Base-by-base conservation (phyloP, 1,140 invertebrate genomes). In the Grapholita molesta region DNA sequence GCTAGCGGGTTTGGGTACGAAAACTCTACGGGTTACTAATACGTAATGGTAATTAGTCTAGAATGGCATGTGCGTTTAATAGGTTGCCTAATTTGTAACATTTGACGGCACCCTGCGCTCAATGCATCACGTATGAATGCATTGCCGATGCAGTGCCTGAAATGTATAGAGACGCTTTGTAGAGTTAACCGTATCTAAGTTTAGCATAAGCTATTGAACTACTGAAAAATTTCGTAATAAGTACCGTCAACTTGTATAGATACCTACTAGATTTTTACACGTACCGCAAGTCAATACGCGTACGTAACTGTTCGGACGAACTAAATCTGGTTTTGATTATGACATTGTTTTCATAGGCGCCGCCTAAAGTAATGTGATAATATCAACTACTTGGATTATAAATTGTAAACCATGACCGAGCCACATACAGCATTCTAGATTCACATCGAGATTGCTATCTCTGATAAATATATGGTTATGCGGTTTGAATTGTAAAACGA, bases 11-110 rank as follows among this genome's bases (percentile, higher is more conserved):
- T 0, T 2, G 2, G 35, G n/a, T 15, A n/a, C 35, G 12, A 38
- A 38, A 38, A 38, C 9, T 38, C 12, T n/a, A 15, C 35, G n/a
- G 9, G n/a, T 38, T 38, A n/a, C n/a, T n/a, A n/a, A 38, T 38
- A n/a, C 35, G 35, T 5, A 48, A 48, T 7, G 6, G 18, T 48
- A 48, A 48, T 48, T 48, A 48, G 21, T 48, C 42, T 48, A 48
- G 42, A 21, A 48, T 48, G 18, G 42, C 15, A 48, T 7, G 42
- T 8, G n/a, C 15, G n/a, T 48, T 48, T 48, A 48, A 48, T 48
- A 48, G 15, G 42, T 48, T 48, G 5, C 42, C 24, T 61, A 61
- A 61, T 61, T 61, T 61, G 28, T 61, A 61, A 25, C 55, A 25
- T 61, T n/a, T 25, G 28, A 61, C 5, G 24, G 25, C 30, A 28